phyloP scores from a whole-genome alignment of 2,888 invertebrate genomes.

The Smittia aterrima region DNA sequence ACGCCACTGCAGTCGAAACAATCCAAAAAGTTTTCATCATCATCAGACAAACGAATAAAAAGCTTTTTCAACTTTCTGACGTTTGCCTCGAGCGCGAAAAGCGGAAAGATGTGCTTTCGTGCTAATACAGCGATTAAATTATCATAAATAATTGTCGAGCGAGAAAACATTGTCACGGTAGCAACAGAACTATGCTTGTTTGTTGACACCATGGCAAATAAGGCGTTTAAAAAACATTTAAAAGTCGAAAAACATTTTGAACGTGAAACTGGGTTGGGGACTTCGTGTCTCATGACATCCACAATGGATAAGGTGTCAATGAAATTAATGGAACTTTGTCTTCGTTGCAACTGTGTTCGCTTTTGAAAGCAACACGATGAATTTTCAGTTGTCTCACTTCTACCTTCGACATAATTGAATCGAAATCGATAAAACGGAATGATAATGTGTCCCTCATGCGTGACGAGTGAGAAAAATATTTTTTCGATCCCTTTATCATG shows the following conservation, averaged over 20 bases:
- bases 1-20: neutral
- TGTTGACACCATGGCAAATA: conserved; percentile 17
- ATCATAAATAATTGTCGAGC: conserved; percentile 39
- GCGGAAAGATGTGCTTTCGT: conserved; percentile 30
- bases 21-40: neutral
- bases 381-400: no score
- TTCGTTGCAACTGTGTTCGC: neutral
- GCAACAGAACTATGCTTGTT: conserved; percentile 18
- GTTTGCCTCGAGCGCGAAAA: neutral
- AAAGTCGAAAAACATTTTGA: conserved; percentile 8
- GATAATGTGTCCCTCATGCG: conserved; percentile 1
- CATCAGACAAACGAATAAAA: neutral
- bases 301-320: neutral
- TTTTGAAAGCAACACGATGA: no score
- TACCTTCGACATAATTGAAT: neutral
- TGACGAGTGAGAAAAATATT: neutral
- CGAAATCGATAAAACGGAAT: neutral
- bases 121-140: conserved; percentile 39
- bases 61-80: conserved; percentile 16
- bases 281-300: conserved; percentile 10
- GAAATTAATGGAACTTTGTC: conserved; percentile 6
- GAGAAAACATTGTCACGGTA: conserved; percentile 27
- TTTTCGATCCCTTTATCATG: neutral
- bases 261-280: neutral
- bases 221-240: conserved; percentile 22